phyloP scores from a whole-genome alignment of 2,888 invertebrate species.

The Dicranocentrus wangi region DNA sequence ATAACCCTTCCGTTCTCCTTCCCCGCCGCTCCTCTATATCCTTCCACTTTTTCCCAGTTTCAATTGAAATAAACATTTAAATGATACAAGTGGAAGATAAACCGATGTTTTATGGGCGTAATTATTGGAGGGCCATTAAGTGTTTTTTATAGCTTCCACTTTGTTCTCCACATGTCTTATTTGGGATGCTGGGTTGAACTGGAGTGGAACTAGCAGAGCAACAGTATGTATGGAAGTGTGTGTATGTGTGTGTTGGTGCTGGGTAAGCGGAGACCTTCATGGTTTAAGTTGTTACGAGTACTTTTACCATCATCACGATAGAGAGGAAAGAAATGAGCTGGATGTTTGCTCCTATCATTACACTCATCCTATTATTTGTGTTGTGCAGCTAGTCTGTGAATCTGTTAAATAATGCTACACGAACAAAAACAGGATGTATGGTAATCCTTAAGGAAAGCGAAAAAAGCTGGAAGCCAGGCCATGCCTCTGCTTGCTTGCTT shows the following conservation, averaged over 20 bases:
- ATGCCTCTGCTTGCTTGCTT: no score
- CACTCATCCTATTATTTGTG: constrained; percentile 33
- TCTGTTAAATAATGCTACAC: constrained; percentile 18
- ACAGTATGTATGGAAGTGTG: no score
- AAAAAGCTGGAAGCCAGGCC: no score
- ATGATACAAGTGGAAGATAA: constrained; percentile 73
- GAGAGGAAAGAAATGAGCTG: constrained; percentile 6
- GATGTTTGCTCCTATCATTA: constrained; percentile 22
- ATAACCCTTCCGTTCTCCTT: neutral
- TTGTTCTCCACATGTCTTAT: constrained; percentile 73
- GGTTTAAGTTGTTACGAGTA: constrained; percentile 13
- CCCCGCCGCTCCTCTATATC: no score
- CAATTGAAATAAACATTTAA: constrained; percentile 73
- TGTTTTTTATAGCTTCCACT: constrained; percentile 73
- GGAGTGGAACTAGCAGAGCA: no score
- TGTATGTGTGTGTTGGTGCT: constrained; percentile 15
- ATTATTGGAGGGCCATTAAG: constrained; percentile 73
- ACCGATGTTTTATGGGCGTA: constrained; percentile 73
- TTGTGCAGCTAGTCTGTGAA: constrained; percentile 8
- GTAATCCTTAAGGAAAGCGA: no score
- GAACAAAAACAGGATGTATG: neutral
- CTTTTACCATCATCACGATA: constrained; percentile 23
- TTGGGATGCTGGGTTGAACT: constrained; percentile 34
- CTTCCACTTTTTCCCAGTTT: constrained; percentile 56
- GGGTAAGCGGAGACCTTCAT: neutral